Base-by-base conservation (phyloP, 2,113 vertebrate genomes). In the Tupaia tana region DNA sequence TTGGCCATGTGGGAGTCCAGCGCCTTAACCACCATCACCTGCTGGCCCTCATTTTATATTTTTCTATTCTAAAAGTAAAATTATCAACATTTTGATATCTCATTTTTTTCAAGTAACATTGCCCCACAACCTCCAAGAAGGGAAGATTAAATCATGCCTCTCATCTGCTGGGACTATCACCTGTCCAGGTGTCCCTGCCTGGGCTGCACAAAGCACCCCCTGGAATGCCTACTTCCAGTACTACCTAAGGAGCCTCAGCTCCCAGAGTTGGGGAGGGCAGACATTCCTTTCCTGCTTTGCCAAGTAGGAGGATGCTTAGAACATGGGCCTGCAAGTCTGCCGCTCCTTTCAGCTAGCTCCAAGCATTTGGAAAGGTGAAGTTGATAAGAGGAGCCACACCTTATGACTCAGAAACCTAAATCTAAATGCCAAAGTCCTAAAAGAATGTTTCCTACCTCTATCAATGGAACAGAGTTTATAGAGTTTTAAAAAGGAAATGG, bases 41-140 rank as follows among this genome's bases (percentile, higher is more conserved):
- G n/a, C n/a, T n/a, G n/a, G n/a, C n/a, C n/a, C n/a, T 74, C 79
- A 66, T 88, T 80, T 87, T 66, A 25, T n/a, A 69, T 61, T 85
- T 70, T 73, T 95, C 22, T 70, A 34, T 75, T 71, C 77, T 71
- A 73, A 77, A 80, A 64, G 14, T 16, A 64, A 86, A 89, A 56
- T 14, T 59, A 34, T 13, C 90, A n/a, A 81, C 73, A 91, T 73
- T 87, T 79, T 77, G 66, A n/a, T 16, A 81, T 59, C 56, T 85
- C 27, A 29, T 27, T 80, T 81, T 80, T 73, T 31, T 31, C 18
- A 74, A 80, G 52, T 2, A 66, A 78, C 18, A 31, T n/a, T 84
- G 27, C 16, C 25, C 25, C 34, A n/a, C 27, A 29, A 52, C 0
- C 4, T 93, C 43, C 15, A 52, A 52, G 22, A 73, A 6, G 7